Conservation (phyloP, 2,888 invertebrate species). For the Gandaritis pyraliata region DNA sequence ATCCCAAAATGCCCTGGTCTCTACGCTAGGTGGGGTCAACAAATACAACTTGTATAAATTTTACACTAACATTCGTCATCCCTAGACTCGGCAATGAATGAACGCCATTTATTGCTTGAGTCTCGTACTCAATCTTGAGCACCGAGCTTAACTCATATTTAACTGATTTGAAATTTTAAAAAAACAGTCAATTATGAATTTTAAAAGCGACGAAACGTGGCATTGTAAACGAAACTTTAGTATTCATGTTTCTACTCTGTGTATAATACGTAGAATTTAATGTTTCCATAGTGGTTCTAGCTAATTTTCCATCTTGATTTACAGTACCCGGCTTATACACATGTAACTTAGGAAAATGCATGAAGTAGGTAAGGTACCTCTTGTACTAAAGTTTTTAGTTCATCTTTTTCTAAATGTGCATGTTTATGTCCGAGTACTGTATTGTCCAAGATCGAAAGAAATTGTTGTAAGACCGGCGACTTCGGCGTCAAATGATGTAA, state of each 20-base stretch:
- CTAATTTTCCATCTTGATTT: conserved; percentile 68
- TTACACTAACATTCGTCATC: too few relatives aligned
- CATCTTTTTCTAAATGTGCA: neutral
- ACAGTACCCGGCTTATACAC: conserved; percentile 22
- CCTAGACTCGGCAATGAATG: too few relatives aligned
- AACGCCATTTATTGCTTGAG: too few relatives aligned
- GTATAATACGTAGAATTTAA: conserved; percentile 74
- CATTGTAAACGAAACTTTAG: conserved; percentile 65
- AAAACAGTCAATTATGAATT: neutral
- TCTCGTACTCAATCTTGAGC: too few relatives aligned
- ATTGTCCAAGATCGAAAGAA: conserved; percentile 57
- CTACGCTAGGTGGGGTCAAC: too few relatives aligned
- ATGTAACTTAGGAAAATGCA: too few relatives aligned
- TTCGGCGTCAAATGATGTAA: conserved; percentile 59
- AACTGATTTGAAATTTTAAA: too few relatives aligned
- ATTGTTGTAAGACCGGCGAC: conserved; percentile 31
- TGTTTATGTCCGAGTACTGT: neutral
- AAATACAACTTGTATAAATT: too few relatives aligned
- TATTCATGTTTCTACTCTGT: conserved; percentile 71
- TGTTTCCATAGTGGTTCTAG: conserved; percentile 73
- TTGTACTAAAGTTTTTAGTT: too few relatives aligned
- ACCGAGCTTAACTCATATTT: too few relatives aligned
- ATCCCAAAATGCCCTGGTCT: too few relatives aligned
- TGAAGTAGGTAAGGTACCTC: too few relatives aligned
- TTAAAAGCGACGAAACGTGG: conserved; percentile 60